Base-by-base conservation (phyloP, 1,140 invertebrate genomes). In the Drosophila nigrodunni region DNA sequence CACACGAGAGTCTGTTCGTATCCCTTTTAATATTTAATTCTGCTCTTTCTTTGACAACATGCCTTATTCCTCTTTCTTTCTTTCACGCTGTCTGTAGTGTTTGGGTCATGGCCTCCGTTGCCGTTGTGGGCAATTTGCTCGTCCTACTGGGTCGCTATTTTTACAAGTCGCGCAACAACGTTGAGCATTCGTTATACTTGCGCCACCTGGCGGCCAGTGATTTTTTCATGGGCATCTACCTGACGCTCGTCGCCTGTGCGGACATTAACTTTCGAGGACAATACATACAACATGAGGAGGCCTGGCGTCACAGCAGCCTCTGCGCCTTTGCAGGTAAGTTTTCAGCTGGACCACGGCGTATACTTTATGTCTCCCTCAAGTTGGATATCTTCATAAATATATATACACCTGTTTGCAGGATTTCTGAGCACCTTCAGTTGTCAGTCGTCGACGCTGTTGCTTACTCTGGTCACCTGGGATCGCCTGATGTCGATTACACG, bases 381-480 rank as follows among this genome's bases (percentile, higher is more conserved):
- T 30, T 5, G 6, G 0, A 30, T 4, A 0, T 6, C 25, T 18
- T 21, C 25, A 7, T 3, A 2, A 46, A 37, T 49, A 37, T 35
- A 44, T n/a, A 39, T 66, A 15, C 34, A 9, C 2, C 7, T 52
- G 1, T 30, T 73, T 80, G 82, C 92, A 92, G 95, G 95, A 10
- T 95, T 96, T 76, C 89, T 96, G 41, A 95, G 94, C 76, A 96
- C 95, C 13, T 93, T 95, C 55, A 95, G 95, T 52, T 95, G 94
- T 73, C 95, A 95, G 88, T 93, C 95, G 7, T 95, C 95, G 1
- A 95, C 95, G 15, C 90, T 95, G 43, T 94, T 95, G 2, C 92
- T 96, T 2, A 94, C 94, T 0, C 74, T 95, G 43, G 95, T 95
- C 37, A 95, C 95, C 11, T 93, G 94, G 92, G 95, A 95, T 74